Conservation (phyloP, 2,113 vertebrate genomes). For the Perca schrenkii region DNA sequence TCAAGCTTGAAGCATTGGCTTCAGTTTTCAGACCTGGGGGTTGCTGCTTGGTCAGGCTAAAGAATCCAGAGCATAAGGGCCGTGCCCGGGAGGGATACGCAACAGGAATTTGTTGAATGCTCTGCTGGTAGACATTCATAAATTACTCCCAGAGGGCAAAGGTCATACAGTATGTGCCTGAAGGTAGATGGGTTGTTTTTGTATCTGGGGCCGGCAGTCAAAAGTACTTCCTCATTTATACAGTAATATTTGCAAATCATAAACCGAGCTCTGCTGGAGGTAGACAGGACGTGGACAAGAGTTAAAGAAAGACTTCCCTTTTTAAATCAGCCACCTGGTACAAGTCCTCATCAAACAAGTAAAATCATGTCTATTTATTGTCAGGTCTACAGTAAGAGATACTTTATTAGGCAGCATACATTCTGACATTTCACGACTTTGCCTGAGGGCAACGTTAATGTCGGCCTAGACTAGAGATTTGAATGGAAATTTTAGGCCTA, state of each 20-base stretch:
- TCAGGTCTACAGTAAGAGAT: too few relatives aligned
- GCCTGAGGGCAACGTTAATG: slow-evolving; percentile 5
- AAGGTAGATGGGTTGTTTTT: background rate
- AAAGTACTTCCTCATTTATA: slow-evolving; percentile 46
- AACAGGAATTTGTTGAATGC: background rate
- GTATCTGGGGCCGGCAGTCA: too few relatives aligned
- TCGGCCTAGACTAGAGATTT: background rate
- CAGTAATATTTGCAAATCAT: slow-evolving; percentile 46
- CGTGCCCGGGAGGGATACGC: background rate
- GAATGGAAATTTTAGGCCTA: background rate
- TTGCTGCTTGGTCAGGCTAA: background rate
- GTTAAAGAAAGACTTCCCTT: background rate
- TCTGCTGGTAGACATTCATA: background rate
- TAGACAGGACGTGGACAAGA: background rate
- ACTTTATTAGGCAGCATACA: background rate
- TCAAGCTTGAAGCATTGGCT: too few relatives aligned
- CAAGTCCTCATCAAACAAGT: background rate
- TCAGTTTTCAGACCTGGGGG: too few relatives aligned
- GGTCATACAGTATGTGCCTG: background rate
- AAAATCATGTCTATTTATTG: too few relatives aligned
- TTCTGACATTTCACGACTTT: background rate
- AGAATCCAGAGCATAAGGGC: background rate
- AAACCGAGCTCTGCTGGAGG: slow-evolving; percentile 15
- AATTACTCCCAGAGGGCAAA: background rate
- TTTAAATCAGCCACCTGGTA: background rate